A percentile compares a stretch with the other conserved stretches of the same genome.
phyloP scores from a whole-genome alignment of 2,888 invertebrate genomes.

The Magallana nippona region DNA sequence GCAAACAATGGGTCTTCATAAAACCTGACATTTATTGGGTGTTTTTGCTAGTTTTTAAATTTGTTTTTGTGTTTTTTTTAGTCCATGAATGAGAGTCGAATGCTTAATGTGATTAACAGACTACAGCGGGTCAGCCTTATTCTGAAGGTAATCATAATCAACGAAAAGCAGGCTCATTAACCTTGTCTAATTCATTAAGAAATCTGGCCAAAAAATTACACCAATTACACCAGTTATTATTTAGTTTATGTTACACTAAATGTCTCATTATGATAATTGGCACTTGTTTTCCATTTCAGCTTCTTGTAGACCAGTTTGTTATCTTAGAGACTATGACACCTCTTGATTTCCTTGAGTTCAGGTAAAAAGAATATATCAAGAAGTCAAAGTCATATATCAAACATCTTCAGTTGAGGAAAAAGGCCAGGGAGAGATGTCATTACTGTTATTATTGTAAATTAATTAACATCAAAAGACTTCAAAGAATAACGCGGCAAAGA shows the following conservation, averaged over 20 bases:
- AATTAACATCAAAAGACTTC: too few relatives aligned
- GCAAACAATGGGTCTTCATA: too few relatives aligned
- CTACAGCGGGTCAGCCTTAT: constrained; percentile 95
- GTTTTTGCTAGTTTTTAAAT: neutral
- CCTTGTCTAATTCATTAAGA: neutral
- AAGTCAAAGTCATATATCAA: too few relatives aligned
- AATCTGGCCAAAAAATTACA: too few relatives aligned
- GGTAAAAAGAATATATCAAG: constrained; percentile 70
- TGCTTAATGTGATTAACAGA: constrained; percentile 94
- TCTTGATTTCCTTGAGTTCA: constrained; percentile 97
- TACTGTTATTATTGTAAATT: too few relatives aligned
- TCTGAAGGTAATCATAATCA: constrained; percentile 81
- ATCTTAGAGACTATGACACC: constrained; percentile 99
- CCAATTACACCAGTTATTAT: too few relatives aligned
- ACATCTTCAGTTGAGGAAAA: too few relatives aligned
- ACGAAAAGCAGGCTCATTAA: neutral
- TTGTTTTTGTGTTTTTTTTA: constrained; percentile 64
- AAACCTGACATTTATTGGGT: neutral
- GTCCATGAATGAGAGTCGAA: constrained; percentile 93
- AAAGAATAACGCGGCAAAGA: too few relatives aligned
- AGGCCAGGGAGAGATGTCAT: too few relatives aligned
- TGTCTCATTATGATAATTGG: too few relatives aligned
- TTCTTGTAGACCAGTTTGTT: constrained; percentile 97
- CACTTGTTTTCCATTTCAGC: constrained; percentile 82
- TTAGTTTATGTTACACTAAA: too few relatives aligned